Evolutionary conservation across 2,888 invertebrate species (phyloP), one percentile per base, ranked within the genome.

Genomic region (Melanchra persicariae): DNA sequence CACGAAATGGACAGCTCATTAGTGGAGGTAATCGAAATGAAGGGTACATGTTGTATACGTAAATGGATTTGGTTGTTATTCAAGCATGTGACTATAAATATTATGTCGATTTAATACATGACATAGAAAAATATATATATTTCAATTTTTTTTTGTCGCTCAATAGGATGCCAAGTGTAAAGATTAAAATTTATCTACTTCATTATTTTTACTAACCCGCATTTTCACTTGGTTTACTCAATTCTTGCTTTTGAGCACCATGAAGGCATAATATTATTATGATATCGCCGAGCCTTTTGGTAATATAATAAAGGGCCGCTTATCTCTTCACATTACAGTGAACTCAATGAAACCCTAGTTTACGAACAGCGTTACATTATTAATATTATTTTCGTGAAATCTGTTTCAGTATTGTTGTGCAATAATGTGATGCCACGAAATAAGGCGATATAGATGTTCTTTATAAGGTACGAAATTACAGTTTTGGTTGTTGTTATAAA

Each of bases 281-380:
- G 57, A 52, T 71, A 76, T 70, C 64, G 34, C 22, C 15, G 19
- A 57, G 55, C 57, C 55, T 65, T 57, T 69, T 26, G 70, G 43
- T 61, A 58, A 77, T 26, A 24, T 49, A 61, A 76, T 76, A 77
- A 76, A 77, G 77, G 63, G 51, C 15, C 22, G 45, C 64, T 76
- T 76, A 77, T 77, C 77, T 65, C 30, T 76, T 77, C 51, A 76
- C 71, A 77, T 71, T 71, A 76, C 77, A 76, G 65, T 71, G 77
- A 71, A 65, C 71, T 57, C 64, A 9, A 22, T 61, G 77, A 51
- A 70, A 37, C 62, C 70, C 52, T 70, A 52, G 60, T 77, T 47
- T 61, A 37, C 17, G 70, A 54, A 63, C 52, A 69, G 17, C 40
- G 61, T 52, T 52, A 77, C 64, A 71, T 19, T 71, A 47, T 64